Base-by-base conservation (phyloP, 2,113 vertebrate genomes). In the Cettia cetti region DNA sequence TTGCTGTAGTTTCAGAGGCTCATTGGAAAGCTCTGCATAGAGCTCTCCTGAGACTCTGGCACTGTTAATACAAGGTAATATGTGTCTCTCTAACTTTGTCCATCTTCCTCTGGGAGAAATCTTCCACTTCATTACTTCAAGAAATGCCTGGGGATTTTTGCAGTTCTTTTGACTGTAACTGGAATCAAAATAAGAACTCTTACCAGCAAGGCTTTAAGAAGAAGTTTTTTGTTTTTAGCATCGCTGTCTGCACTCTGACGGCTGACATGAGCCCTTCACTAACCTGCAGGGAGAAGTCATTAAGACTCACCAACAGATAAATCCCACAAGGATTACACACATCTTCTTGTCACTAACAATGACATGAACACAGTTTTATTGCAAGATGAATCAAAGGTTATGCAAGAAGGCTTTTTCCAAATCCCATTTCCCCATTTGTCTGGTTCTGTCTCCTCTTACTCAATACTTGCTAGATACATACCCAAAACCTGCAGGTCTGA, bases 341-440 rank as follows among this genome's bases (percentile, higher is more conserved):
- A 74, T 88, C 64, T 93, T 86, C 87, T 86, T 88, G 84, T 79
- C 92, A 81, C 39, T 71, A 81, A 71, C 72, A 93, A 83, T 90
- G 88, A 81, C 64, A 82, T 8, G 30, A 93, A 71, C 71, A 76
- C 21, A 26, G 52, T 81, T 74, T 95, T 75, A 56, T 70, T 93
- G 52, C 40, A 86, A 83, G 40, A 81, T 93, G 90, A 95, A 94
- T 95, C 90, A 94, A 94, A 94, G 30, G 30, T 95, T 97, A 75
- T 37, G 42, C 75, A 96, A 83, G 75, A 80, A 75, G 15, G 22
- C 6, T 64, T 94, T 91, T 93, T 90, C 92, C 56, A 81, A 81
- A 56, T 45, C 60, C 31, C 21, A 47, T 94, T 91, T 90, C 50
- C 44, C 18, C 13, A 15, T 76, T 83, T 53, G 8, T 54, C 57